phyloP scores from a whole-genome alignment of 2,888 invertebrate species.

The Gymnosoma rotundatum region DNA sequence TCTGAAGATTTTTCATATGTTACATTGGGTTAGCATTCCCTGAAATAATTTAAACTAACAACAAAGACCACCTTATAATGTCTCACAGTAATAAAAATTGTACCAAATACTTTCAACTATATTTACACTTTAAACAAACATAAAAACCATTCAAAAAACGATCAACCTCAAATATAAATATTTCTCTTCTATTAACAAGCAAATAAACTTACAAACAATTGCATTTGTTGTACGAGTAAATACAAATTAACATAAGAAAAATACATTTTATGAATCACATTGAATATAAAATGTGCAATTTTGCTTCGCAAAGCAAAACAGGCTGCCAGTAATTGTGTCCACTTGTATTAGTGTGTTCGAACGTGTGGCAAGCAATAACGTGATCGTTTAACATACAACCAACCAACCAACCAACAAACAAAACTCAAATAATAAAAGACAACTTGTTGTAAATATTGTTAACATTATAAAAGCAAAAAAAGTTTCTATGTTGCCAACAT shows the following conservation, averaged over 20 bases:
- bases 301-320: conserved; percentile 6
- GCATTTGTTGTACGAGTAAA: conserved; percentile 35
- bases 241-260: conserved; percentile 36
- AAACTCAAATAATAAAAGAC: conserved; percentile 38
- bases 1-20: too few relatives aligned
- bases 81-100: conserved; percentile 54
- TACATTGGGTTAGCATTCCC: conserved; percentile 13
- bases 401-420: conserved; percentile 71
- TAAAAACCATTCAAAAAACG: conserved; percentile 43
- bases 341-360: conserved; percentile 11
- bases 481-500: conserved; percentile 25
- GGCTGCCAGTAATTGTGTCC: conserved; percentile 14
- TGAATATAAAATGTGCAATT: conserved; percentile 42
- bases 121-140: conserved; percentile 50
- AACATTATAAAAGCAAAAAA: conserved; percentile 32
- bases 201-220: conserved; percentile 48
- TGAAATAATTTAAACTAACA: conserved; percentile 3
- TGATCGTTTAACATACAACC: conserved; percentile 73
- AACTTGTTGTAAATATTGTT: conserved; percentile 73
- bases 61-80: conserved; percentile 40
- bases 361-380: conserved; percentile 57
- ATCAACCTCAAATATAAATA: conserved; percentile 53
- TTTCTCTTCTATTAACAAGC: conserved; percentile 33
- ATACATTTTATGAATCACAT: conserved; percentile 44
- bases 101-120: conserved; percentile 37